Evolutionary conservation across 2,113 vertebrate species (phyloP).

Genomic region (Eulacestoma nigropectus): DNA sequence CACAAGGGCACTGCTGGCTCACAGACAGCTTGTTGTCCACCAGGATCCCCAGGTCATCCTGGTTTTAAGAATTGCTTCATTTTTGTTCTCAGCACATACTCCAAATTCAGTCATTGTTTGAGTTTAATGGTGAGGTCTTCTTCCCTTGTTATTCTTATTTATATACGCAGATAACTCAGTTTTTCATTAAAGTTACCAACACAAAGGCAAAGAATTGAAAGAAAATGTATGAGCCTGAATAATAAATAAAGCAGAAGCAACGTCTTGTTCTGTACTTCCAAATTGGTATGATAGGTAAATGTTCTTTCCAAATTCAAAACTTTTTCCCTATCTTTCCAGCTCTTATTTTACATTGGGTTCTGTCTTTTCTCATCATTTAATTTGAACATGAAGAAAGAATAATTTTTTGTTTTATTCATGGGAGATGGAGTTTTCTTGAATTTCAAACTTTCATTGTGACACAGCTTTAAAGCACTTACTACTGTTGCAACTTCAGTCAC

Average conservation of each 20-base stretch:
- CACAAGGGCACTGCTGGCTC: not conserved
- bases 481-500: not conserved
- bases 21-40: not conserved
- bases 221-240: not conserved
- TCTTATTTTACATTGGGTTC: not conserved
- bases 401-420: not conserved
- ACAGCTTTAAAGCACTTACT: not conserved
- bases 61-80: not conserved
- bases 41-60: not conserved
- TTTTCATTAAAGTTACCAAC: not conserved
- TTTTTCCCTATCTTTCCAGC: not conserved
- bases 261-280: not conserved
- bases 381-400: not conserved
- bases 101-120: not conserved
- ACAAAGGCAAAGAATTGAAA: not conserved
- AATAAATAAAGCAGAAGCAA: not conserved
- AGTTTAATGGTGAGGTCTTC: not conserved
- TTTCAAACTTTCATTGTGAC: not conserved
- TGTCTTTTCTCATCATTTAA: not conserved
- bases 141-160: not conserved
- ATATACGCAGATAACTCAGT: not conserved
- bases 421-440: not conserved
- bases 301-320: not conserved
- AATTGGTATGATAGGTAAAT: not conserved
- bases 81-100: not conserved